Evolutionary conservation across 2,797 vertebrate species (phyloP), one percentile per base, ranked within the genome.

Genomic region (Paramormyrops hopkinsi): DNA sequence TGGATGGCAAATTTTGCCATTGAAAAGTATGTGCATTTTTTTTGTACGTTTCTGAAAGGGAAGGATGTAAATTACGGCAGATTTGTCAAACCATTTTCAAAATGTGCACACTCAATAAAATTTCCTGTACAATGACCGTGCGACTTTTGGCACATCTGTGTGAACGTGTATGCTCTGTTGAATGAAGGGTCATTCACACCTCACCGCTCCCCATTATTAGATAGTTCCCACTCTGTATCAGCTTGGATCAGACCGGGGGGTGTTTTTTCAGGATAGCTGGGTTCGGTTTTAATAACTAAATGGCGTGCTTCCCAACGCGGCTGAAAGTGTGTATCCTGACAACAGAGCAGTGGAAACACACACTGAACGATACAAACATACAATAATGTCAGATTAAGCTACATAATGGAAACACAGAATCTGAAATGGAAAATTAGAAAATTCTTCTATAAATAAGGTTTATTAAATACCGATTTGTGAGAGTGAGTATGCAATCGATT

Each of bases 1-100:
- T 73, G 69, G 73, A 89, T 73, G 37, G n/a, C 29, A 25, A 76
- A 44, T 87, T 87, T 87, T 79, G 82, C 82, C 62, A 76, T 87
- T 56, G 37, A 87, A 37, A 48, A 87, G 84, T 73, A 25, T 25
- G 37, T 89, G 48, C 86, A 73, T 73, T 88, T 87, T 86, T 50
- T 79, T 62, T 87, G 46, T 87, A 87, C 8, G 2, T 65, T 69
- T 54, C n/a, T 53, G 54, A 59, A 69, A 88, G 56, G 87, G 56
- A 88, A 88, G 56, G 59, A 88, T 48, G 41, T 69, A 65, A 25
- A 11, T 46, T 25, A 65, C 2, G 17, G 9, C 87, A 69, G 41
- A 14, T 65, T 88, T 62, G n/a, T 88, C 33, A 88, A 25, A 88
- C 19, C 59, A 48, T n/a, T 88, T 37, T 65, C 37, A 62, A 88